Base-by-base conservation (phyloP, 2,888 invertebrate species). In the Drosophila antonietae region DNA sequence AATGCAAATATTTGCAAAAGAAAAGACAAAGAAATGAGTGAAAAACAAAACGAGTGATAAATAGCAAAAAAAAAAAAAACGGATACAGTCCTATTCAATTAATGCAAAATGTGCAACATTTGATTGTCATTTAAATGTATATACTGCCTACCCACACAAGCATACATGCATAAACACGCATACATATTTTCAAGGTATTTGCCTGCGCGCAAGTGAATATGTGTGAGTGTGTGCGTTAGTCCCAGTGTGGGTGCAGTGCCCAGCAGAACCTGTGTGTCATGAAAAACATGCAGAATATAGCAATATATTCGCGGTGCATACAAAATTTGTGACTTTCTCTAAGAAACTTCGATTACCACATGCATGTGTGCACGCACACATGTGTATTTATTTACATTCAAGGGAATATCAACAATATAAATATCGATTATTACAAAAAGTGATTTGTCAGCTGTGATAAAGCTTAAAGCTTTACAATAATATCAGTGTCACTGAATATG, bases 161-260 rank as follows among this genome's bases (percentile, higher is more conserved):
- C 15, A 47, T 15, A 31, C 51, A 51, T 44, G 61, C 20, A 46
- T 46, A 12, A 23, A 55, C 35, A 35, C 37, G 28, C 61, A 47
- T 60, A 49, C 57, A 78, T 61, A 70, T 65, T 72, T 67, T 63
- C 77, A 80, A 81, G 71, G 77, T 55, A 78, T 77, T 67, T 47
- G 68, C 68, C 46, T 67, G 61, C 23, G 61, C 23, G 56, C 31
- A 44, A 46, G 47, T 60, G 51, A 51, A 35, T 51, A 51, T 33
- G 10, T 46, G 18, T 23, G 28, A 59, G n/a, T 65, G 61, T 57
- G 33, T 41, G n/a, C 51, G 46, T 58, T 5, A 28, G 28, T 28
- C 28, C 28, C 33, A 46, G 41, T 61, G 60, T 52, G 56, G 59
- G 43, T 61, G 70, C 73, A 71, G 47, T 71, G 15, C 80, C 71